phyloP scores from a whole-genome alignment of 2,888 invertebrate genomes.

The Spialia ferax region DNA sequence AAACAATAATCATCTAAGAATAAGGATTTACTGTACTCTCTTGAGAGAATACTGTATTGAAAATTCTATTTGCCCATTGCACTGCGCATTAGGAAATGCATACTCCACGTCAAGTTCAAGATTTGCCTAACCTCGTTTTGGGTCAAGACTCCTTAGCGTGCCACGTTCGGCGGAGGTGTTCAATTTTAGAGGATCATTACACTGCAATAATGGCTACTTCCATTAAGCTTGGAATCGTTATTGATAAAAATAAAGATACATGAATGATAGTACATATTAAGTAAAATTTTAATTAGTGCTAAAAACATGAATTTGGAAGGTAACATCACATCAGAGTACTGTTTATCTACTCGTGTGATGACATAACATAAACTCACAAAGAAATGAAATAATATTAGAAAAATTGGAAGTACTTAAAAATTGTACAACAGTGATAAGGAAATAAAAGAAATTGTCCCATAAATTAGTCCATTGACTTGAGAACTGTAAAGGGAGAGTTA shows the following conservation, averaged over 20 bases:
- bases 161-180: constrained; percentile 42
- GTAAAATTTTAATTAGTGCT: too few species aligned
- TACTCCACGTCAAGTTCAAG: constrained; percentile 18
- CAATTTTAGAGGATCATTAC: background rate
- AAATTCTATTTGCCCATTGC: background rate
- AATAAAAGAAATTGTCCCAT: background rate
- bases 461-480: background rate
- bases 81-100: constrained; percentile 24
- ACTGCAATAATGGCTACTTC: background rate
- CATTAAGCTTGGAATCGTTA: background rate
- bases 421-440: background rate
- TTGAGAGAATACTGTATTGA: background rate
- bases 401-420: background rate
- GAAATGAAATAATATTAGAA: background rate
- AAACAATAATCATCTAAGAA: background rate
- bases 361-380: background rate
- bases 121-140: constrained; percentile 53
- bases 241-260: background rate
- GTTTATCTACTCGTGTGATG: too few species aligned
- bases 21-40: background rate
- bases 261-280: background rate
- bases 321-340: too few species aligned
- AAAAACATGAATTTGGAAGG: too few species aligned
- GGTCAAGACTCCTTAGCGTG: constrained; percentile 60
- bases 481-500: constrained; percentile 9